Percentiles rank a stretch among this genome's conserved stretches.
Conservation (phyloP, 2,113 vertebrate genomes). For the Peromyscus californicus region DNA sequence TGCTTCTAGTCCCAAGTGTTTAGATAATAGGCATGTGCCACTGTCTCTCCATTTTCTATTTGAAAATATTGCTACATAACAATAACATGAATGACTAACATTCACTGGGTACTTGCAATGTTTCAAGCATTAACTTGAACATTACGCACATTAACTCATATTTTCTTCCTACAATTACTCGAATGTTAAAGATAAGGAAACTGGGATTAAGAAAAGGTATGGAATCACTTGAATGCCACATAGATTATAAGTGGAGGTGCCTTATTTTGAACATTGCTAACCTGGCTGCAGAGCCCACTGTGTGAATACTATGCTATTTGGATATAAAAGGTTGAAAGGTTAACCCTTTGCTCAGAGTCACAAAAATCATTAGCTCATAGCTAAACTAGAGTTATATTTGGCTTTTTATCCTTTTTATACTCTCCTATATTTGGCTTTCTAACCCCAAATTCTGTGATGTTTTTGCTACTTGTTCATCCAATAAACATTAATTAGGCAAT, state of each 20-base stretch:
- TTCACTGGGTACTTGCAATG: neutral
- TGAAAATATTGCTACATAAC: neutral
- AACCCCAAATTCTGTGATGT: conserved; percentile 24
- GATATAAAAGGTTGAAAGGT: neutral
- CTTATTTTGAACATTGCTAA: conserved; percentile 31
- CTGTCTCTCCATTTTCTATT: conserved; percentile 1
- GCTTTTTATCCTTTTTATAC: neutral
- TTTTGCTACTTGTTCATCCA: conserved; percentile 8
- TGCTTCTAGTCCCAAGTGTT: neutral
- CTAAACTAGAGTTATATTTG: neutral
- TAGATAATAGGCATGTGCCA: neutral
- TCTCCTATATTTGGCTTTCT: neutral
- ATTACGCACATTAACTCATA: neutral
- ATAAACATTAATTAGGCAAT: conserved; percentile 15
- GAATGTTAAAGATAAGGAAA: conserved; percentile 39
- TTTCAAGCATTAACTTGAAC: neutral
- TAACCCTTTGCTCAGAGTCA: neutral
- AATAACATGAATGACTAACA: conserved; percentile 32
- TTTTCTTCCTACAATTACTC: conserved; percentile 35
- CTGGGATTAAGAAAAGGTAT: neutral
- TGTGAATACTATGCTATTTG: neutral
- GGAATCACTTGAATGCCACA: neutral
- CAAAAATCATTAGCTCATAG: conserved; percentile 14
- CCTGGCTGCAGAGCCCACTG: neutral
- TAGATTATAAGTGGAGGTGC: neutral